Conservation (phyloP, 2,888 invertebrate genomes). For the Drosophila incognita region DNA sequence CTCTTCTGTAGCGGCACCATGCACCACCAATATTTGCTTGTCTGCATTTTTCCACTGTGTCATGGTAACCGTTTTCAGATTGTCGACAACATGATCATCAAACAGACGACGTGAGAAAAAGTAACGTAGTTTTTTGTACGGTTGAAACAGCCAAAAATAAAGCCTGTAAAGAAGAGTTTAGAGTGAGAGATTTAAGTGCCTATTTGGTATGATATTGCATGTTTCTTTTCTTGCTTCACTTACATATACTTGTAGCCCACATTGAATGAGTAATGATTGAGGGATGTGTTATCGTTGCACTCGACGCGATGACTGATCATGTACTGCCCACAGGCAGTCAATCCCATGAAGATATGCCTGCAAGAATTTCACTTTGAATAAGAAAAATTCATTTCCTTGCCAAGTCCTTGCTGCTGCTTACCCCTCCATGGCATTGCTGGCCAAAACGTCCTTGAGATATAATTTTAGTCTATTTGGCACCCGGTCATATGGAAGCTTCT, state of each 20-base stretch:
- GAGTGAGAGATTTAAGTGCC: not conserved
- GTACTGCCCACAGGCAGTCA: conserved; percentile 97
- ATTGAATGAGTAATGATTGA: conserved; percentile 86
- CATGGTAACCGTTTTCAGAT: conserved; percentile 87
- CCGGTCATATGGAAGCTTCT: conserved; percentile 85
- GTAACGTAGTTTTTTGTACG: conserved; percentile 82
- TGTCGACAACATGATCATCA: conserved; percentile 88
- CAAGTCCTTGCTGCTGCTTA: conserved; percentile 44
- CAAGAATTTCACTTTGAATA: conserved; percentile 53
- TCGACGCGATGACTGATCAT: conserved; percentile 92
- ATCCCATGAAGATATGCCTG: conserved; percentile 97
- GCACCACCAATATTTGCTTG: conserved; percentile 87
- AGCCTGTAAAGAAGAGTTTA: conserved; percentile 64
- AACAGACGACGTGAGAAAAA: conserved; percentile 87
- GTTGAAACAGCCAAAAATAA: conserved; percentile 85
- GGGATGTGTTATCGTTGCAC: conserved; percentile 86
- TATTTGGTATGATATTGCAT: not conserved
- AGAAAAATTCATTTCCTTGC: not conserved
- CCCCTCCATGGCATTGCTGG: conserved; percentile 86
- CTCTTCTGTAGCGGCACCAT: conserved; percentile 85
- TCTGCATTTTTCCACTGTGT: conserved; percentile 88
- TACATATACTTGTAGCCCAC: conserved; percentile 88
- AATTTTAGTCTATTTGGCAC: conserved; percentile 87
- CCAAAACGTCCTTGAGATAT: conserved; percentile 88
- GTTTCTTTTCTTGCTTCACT: conserved; percentile 79